Conservation (phyloP, 2,113 vertebrate genomes). For the Axis porcinus region DNA sequence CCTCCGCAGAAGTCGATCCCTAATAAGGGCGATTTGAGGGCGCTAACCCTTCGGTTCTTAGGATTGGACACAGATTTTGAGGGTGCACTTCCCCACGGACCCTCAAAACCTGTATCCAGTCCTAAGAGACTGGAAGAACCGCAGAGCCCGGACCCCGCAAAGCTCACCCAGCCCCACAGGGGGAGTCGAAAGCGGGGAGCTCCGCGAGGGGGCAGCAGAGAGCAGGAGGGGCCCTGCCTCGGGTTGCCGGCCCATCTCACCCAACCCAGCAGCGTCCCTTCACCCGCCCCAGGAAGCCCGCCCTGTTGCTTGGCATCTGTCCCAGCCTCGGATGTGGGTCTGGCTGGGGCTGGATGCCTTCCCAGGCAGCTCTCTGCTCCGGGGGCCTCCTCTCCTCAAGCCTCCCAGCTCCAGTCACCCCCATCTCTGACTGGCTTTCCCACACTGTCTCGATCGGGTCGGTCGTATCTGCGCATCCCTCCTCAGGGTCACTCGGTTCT, state of each 20-base stretch:
- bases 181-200: background rate
- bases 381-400: background rate
- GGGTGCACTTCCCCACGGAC: background rate
- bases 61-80: background rate
- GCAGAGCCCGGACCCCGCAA: background rate
- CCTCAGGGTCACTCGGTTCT: background rate
- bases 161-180: background rate
- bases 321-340: background rate
- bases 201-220: background rate
- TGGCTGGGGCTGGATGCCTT: background rate
- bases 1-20: background rate
- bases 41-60: background rate
- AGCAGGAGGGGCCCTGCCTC: background rate
- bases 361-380: background rate
- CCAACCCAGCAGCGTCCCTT: background rate
- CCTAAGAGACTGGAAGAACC: background rate
- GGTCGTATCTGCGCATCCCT: background rate
- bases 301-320: background rate
- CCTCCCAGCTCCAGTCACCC: background rate
- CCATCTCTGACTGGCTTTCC: background rate
- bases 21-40: background rate
- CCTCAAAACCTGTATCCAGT: background rate
- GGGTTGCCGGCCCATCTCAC: background rate
- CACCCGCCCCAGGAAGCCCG: background rate
- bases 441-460: background rate